Percentiles rank a stretch among this genome's conserved stretches.
Conservation (phyloP, 2,888 invertebrate species). For the Malachius bipustulatus region DNA sequence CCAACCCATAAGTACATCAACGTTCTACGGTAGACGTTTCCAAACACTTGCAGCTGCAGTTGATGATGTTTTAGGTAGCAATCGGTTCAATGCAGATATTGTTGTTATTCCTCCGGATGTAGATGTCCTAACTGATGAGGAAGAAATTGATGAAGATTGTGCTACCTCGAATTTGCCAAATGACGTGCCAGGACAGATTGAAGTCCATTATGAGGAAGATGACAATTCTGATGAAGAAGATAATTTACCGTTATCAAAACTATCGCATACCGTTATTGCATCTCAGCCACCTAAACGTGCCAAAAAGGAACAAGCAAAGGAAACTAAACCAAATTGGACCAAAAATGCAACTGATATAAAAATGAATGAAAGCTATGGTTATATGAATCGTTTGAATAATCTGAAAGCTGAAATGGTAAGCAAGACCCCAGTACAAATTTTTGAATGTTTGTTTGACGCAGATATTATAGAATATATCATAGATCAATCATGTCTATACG, state of each 20-base stretch:
- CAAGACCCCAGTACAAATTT: slow-evolving; percentile 3
- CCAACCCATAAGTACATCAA: too few species aligned
- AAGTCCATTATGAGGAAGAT: slow-evolving; percentile 4
- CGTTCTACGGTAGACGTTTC: too few species aligned
- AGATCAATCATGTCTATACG: slow-evolving; percentile 2
- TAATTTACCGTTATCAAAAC: slow-evolving; percentile 3
- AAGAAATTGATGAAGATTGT: background rate
- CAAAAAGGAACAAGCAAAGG: background rate
- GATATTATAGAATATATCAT: slow-evolving; percentile 4
- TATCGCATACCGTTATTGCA: background rate
- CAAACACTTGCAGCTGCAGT: too few species aligned
- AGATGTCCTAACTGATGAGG: background rate
- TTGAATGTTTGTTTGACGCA: background rate
- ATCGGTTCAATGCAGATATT: too few species aligned
- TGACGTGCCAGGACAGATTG: slow-evolving; percentile 4
- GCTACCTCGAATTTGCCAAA: background rate
- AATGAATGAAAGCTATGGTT: slow-evolving; percentile 8
- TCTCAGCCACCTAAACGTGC: background rate
- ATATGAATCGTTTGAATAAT: slow-evolving; percentile 2
- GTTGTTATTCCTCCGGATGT: too few species aligned
- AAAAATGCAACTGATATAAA: background rate
- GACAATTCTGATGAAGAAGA: too few species aligned
- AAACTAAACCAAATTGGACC: slow-evolving; percentile 7
- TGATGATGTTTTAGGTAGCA: too few species aligned
- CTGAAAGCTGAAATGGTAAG: background rate